These are phyloP conservation scores for Meloidogyne chitwoodi DNA, from an alignment of 1,140 invertebrate species.

Conservation along the genomic window DNA sequence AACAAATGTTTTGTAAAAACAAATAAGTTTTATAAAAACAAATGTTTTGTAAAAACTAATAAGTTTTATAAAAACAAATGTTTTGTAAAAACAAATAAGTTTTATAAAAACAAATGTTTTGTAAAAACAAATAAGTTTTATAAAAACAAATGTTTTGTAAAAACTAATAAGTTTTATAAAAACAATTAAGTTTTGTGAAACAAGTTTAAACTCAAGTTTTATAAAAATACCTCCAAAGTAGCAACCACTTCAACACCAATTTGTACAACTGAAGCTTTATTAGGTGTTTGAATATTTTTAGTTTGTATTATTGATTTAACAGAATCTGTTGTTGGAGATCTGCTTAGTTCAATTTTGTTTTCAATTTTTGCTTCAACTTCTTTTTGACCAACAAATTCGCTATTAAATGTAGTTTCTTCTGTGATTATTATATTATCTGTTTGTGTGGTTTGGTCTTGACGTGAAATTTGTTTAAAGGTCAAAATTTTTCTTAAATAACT, in stretches of 20 bases:
- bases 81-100: too few species aligned
- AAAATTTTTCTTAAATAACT: not conserved
- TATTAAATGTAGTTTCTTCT: not conserved
- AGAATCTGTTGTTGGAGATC: not conserved
- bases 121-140: too few species aligned
- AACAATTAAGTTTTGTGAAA: too few species aligned
- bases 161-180: too few species aligned
- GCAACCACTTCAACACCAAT: not conserved
- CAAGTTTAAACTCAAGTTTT: too few species aligned
- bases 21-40: too few species aligned
- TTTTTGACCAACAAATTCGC: not conserved
- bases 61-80: too few species aligned
- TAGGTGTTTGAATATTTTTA: not conserved
- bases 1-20: too few species aligned
- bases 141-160: too few species aligned
- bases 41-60: too few species aligned
- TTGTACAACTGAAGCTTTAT: not conserved
- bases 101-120: too few species aligned
- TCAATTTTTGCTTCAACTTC: not conserved
- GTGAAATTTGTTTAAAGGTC: not conserved
- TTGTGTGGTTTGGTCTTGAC: not conserved
- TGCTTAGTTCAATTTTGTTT: not conserved
- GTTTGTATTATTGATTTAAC: not conserved
- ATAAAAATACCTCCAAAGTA: conserved; percentile 1
- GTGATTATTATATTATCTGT: not conserved